phyloP scores from a whole-genome alignment of 2,113 vertebrate genomes.

The Passer montanus region DNA sequence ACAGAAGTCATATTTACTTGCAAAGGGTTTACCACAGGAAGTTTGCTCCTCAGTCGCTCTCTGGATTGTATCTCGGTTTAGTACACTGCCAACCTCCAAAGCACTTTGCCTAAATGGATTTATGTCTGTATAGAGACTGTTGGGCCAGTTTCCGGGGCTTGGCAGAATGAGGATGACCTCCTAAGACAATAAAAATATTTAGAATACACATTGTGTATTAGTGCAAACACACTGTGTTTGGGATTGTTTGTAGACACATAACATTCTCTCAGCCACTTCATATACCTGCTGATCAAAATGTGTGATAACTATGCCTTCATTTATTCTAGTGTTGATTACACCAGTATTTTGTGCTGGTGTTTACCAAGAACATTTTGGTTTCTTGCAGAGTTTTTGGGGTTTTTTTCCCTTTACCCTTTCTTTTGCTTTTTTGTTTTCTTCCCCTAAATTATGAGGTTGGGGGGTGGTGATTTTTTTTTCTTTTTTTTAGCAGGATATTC shows the following conservation, averaged over 20 bases:
- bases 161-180: not conserved
- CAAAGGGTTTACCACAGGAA: not conserved
- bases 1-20: not conserved
- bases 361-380: not conserved
- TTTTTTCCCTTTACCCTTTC: rapidly evolving
- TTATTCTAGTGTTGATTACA: not conserved
- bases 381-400: not conserved
- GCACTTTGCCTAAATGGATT: not conserved
- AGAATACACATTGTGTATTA: not conserved
- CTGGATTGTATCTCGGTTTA: not conserved
- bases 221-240: not conserved
- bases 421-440: not conserved
- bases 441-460: not conserved
- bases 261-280: not conserved
- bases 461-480: rapidly evolving
- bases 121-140: not conserved
- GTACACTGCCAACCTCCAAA: not conserved
- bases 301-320: not conserved
- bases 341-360: not conserved
- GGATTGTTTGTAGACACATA: not conserved
- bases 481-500: rapidly evolving
- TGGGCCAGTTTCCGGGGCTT: not conserved
- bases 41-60: not conserved
- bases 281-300: not conserved
- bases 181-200: not conserved